phyloP scores from a whole-genome alignment of 2,888 invertebrate species.

The Nebria brevicollis region DNA sequence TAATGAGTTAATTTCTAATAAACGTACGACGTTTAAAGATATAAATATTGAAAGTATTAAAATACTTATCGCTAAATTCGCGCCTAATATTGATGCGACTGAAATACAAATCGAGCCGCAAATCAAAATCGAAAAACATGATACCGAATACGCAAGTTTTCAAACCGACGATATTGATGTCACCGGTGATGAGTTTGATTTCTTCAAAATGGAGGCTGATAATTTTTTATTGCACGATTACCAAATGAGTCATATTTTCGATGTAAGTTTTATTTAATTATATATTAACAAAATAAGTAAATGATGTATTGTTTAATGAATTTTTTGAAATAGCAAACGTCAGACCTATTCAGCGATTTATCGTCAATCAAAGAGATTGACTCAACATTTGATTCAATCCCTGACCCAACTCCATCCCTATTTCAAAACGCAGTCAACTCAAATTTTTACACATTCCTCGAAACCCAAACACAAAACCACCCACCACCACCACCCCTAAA shows the following conservation, averaged over 20 bases:
- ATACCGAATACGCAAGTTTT: slow-evolving; percentile 6
- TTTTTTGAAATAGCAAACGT: background rate
- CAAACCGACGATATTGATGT: slow-evolving; percentile 7
- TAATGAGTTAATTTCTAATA: slow-evolving; percentile 33
- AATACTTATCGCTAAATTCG: slow-evolving; percentile 31
- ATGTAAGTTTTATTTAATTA: slow-evolving; percentile 4
- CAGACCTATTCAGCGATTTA: background rate
- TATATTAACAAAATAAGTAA: background rate
- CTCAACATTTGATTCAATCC: background rate
- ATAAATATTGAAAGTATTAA: slow-evolving; percentile 18
- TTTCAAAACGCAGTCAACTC: slow-evolving; percentile 7
- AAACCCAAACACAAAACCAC: slow-evolving; percentile 12
- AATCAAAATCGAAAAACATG: slow-evolving; percentile 1
- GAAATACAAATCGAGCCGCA: slow-evolving; percentile 17
- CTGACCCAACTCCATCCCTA: background rate
- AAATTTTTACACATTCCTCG: slow-evolving; percentile 29
- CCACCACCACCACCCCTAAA: background rate
- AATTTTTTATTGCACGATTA: slow-evolving; percentile 26
- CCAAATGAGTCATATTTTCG: slow-evolving; percentile 26
- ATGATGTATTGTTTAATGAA: background rate
- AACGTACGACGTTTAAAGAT: slow-evolving; percentile 12
- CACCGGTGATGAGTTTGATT: background rate
- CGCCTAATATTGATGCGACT: background rate
- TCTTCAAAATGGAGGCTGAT: background rate
- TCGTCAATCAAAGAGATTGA: slow-evolving; percentile 4